A percentile compares a stretch with the other conserved stretches of the same genome.
phyloP scores from a whole-genome alignment of 2,113 vertebrate genomes.

The Perca flavescens region DNA sequence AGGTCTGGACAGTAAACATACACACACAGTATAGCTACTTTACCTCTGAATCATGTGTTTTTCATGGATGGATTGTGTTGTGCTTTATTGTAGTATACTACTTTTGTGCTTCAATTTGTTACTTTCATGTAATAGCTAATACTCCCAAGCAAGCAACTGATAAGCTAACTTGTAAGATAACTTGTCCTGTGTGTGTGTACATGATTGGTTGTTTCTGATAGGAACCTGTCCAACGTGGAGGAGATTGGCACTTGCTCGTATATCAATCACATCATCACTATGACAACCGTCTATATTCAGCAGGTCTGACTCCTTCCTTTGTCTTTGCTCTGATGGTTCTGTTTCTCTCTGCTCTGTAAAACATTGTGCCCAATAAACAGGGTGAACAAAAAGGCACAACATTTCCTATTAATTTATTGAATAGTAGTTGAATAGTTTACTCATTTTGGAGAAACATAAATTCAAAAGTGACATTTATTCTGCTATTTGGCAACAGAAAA shows the following conservation, averaged over 20 bases:
- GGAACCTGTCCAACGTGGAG: constrained; percentile 97
- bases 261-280: constrained; percentile 97
- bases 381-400: no score
- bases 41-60: neutral
- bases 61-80: neutral
- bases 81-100: neutral
- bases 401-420: no score
- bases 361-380: neutral
- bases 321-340: neutral
- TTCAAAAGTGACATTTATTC: neutral
- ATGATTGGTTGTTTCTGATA: constrained; percentile 62
- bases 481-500: neutral
- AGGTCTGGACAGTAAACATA: constrained; percentile 83
- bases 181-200: neutral
- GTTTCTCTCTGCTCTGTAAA: neutral
- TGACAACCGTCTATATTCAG: constrained; percentile 98
- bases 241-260: constrained; percentile 98
- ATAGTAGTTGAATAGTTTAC: neutral
- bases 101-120: neutral
- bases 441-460: neutral
- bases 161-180: neutral
- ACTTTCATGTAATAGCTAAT: neutral
- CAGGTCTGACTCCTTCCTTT: constrained; percentile 84
- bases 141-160: neutral
- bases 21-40: neutral